phyloP scores from a whole-genome alignment of 1,140 invertebrate genomes.

The Oryzaephilus surinamensis region DNA sequence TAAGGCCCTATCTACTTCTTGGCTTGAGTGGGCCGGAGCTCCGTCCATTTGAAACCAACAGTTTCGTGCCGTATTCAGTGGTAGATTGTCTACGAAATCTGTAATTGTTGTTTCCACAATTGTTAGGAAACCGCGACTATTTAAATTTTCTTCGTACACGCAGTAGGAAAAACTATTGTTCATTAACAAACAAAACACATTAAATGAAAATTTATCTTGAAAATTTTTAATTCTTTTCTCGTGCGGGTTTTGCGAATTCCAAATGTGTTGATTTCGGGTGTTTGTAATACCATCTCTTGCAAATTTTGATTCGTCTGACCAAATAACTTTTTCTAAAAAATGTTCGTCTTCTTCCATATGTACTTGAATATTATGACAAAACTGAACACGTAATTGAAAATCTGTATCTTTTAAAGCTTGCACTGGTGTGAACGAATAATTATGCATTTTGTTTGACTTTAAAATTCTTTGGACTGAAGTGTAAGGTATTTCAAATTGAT shows the following conservation, averaged over 20 bases:
- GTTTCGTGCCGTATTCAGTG: background rate
- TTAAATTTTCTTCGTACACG: background rate
- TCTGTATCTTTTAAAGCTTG: background rate
- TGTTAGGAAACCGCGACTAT: background rate
- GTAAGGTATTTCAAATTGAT: background rate
- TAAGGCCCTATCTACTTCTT: background rate
- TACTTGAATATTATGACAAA: background rate
- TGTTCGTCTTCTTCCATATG: background rate
- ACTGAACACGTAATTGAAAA: background rate
- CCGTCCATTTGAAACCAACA: slow-evolving; percentile 2
- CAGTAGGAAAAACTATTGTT: background rate
- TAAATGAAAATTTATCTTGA: background rate
- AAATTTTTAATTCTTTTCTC: background rate
- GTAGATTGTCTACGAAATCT: background rate
- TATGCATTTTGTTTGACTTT: background rate
- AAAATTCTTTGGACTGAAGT: background rate
- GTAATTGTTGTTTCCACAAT: background rate
- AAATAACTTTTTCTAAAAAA: background rate
- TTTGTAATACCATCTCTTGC: no score
- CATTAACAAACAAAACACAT: background rate
- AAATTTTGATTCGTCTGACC: background rate
- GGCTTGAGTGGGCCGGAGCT: background rate
- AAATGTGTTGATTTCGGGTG: no score
- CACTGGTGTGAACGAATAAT: background rate
- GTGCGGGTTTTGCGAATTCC: no score